phyloP scores from a whole-genome alignment of 1,140 invertebrate species.

The Drosophila hydei region DNA sequence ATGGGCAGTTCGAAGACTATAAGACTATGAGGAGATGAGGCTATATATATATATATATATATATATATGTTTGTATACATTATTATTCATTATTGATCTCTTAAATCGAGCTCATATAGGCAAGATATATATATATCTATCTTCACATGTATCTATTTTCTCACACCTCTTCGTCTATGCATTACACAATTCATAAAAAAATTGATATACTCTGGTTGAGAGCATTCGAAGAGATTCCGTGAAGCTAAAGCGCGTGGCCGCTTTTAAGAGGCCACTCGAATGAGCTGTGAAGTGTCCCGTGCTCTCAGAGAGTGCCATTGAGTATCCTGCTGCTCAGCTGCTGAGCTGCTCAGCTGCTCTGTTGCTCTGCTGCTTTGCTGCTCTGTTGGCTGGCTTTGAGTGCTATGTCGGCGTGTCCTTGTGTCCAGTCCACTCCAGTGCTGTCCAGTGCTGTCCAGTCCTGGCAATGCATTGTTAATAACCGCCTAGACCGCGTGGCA shows the following conservation, averaged over 20 bases:
- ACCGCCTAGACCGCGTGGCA: slow-evolving; percentile 43
- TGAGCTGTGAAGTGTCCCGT: slow-evolving; percentile 33
- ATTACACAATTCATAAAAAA: background rate
- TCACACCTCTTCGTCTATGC: too few relatives aligned
- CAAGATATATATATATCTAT: background rate
- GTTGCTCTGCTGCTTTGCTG: background rate
- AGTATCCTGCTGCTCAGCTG: slow-evolving; percentile 1
- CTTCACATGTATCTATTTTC: background rate
- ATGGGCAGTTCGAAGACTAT: too few relatives aligned
- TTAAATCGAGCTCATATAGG: too few relatives aligned
- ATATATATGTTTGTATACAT: too few relatives aligned
- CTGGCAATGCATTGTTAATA: slow-evolving; percentile 68
- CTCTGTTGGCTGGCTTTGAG: too few relatives aligned
- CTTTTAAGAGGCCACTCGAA: slow-evolving; percentile 32
- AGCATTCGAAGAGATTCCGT: slow-evolving; percentile 10
- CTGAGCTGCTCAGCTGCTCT: background rate
- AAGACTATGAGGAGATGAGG: too few relatives aligned
- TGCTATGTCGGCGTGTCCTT: background rate
- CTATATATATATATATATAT: too few relatives aligned
- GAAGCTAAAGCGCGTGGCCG: slow-evolving; percentile 15
- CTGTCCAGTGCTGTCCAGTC: slow-evolving; percentile 1
- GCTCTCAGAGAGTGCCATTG: slow-evolving; percentile 5
- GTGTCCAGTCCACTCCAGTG: background rate
- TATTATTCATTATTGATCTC: too few relatives aligned
- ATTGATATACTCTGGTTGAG: background rate